These are phyloP conservation scores for Acanthaster planci DNA, from an alignment of 35 echinoderm and acorn worm species.

Conservation along the genomic window DNA sequence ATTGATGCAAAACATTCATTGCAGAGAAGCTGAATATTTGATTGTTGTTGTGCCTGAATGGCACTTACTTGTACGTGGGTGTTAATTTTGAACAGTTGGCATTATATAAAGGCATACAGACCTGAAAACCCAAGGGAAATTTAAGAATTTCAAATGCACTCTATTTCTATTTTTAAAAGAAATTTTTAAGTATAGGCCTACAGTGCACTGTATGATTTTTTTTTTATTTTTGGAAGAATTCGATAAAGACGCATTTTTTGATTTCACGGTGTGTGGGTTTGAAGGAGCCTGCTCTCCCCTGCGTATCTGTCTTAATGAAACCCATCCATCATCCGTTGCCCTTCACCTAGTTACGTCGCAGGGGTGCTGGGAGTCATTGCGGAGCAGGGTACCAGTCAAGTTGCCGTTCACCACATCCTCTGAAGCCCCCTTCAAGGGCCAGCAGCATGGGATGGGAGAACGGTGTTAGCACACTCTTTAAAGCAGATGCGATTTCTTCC, in stretches of 20 bases:
- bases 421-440: no score
- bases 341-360: not conserved
- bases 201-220: not conserved
- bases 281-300: not conserved
- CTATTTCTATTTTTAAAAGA: no score
- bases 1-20: constrained; percentile 9
- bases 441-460: no score
- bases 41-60: not conserved
- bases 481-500: no score
- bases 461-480: no score
- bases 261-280: constrained; percentile 21
- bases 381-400: constrained; percentile 14
- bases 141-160: no score
- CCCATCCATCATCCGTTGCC: not conserved
- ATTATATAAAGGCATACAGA: no score
- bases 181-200: no score
- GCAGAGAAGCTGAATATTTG: not conserved
- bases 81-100: no score
- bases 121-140: no score
- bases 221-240: not conserved
- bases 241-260: not conserved
- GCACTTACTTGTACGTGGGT: no score
- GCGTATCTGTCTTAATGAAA: constrained; percentile 20
- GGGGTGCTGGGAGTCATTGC: not conserved
- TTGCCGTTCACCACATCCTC: not conserved